A percentile compares a stretch with the other conserved stretches of the same genome.
phyloP scores from a whole-genome alignment of 2,888 invertebrate species.

The Theodoxus fluviatilis region DNA sequence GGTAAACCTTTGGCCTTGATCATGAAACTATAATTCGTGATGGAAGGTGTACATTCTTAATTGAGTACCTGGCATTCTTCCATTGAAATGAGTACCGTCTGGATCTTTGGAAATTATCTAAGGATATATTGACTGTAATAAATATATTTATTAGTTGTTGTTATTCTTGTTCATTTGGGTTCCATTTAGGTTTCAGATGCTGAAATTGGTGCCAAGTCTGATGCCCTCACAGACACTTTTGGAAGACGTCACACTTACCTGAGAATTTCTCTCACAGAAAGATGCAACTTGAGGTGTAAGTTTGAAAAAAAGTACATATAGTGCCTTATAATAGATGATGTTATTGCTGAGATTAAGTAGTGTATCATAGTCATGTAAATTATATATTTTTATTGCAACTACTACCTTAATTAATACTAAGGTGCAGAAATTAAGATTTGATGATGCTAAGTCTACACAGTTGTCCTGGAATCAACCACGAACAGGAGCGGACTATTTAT shows the following conservation, averaged over 20 bases:
- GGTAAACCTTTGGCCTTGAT: too few species aligned
- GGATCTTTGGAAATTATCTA: background rate
- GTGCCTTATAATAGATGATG: background rate
- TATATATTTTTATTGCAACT: background rate
- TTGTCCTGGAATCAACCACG: too few species aligned
- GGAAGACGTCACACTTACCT: slow-evolving; percentile 91
- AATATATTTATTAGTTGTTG: background rate
- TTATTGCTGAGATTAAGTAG: background rate
- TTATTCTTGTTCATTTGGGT: too few species aligned
- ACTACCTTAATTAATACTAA: too few species aligned
- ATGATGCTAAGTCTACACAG: too few species aligned
- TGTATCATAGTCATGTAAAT: background rate
- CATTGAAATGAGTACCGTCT: too few species aligned
- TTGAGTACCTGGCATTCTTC: too few species aligned
- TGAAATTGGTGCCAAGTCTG: too few species aligned
- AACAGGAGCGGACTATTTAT: too few species aligned
- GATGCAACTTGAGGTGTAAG: slow-evolving; percentile 96
- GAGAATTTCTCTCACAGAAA: slow-evolving; percentile 93
- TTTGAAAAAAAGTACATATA: slow-evolving; percentile 38
- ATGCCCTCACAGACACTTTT: slow-evolving; percentile 78
- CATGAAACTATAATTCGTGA: too few species aligned
- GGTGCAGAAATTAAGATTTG: background rate
- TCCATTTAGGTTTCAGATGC: too few species aligned
- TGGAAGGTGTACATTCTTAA: too few species aligned
- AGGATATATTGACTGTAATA: background rate